Conservation (phyloP, 2,113 vertebrate genomes). For the Anarhynchus alexandrinus region DNA sequence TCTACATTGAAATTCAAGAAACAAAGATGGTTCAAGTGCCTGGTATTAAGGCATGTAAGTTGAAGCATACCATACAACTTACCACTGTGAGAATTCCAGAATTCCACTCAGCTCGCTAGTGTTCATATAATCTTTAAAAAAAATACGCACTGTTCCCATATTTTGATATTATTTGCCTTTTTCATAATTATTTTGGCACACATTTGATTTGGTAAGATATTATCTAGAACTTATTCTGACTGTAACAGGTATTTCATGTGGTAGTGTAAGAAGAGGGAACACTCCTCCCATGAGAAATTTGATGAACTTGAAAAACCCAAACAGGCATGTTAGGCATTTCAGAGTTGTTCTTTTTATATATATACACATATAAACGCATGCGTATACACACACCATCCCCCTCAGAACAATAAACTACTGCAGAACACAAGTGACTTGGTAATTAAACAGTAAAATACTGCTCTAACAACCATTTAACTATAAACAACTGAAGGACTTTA, state of each 20-base stretch:
- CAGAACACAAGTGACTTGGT: not conserved
- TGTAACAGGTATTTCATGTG: not conserved
- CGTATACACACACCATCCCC: accelerated
- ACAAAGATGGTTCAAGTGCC: not conserved
- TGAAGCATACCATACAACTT: not conserved
- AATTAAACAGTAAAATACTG: not conserved
- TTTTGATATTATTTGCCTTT: not conserved
- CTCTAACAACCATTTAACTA: not conserved
- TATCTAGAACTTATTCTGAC: not conserved
- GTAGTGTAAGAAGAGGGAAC: not conserved
- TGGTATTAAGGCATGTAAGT: not conserved
- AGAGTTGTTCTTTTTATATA: not conserved
- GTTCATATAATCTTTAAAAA: not conserved
- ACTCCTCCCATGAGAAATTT: not conserved
- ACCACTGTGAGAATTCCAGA: not conserved
- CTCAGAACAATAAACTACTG: not conserved
- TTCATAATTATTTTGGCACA: not conserved
- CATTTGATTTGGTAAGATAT: not conserved
- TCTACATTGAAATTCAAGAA: not conserved
- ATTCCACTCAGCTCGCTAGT: not conserved
- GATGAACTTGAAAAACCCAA: not conserved
- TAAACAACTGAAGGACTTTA: not conserved
- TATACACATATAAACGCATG: accelerated
- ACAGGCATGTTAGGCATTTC: not conserved
- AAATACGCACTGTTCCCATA: not conserved